Base-by-base conservation (phyloP, 2,113 vertebrate genomes). In the Oreotrochilus melanogaster region DNA sequence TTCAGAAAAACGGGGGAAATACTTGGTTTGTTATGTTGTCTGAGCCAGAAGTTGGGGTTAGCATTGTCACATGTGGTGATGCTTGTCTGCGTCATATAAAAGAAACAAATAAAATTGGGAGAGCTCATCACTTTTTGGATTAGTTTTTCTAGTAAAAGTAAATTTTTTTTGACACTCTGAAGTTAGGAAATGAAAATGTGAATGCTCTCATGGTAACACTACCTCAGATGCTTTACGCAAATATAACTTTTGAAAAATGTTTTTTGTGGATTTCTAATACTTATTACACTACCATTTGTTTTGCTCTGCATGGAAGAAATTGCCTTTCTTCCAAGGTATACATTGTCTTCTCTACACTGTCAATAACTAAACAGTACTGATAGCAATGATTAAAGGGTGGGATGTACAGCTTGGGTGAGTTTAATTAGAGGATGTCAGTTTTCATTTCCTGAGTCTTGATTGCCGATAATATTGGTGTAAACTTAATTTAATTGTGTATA, bases 391-490 rank as follows among this genome's bases (percentile, higher is more conserved):
- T 92, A 78, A 94, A 92, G 43, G 57, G 91, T 89, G 54, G 51
- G 45, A 78, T 93, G n/a, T 81, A 42, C 61, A 92, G 25, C 33
- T 58, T 78, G 42, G 43, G 60, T 64, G 61, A 89, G 70, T 86
- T 93, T 78, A 89, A 75, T 93, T 96, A 87, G 62, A 45, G 91
- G 86, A 88, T 86, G 37, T 21, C 53, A 67, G 9, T 72, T 96
- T 93, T 93, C 31, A 88, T 94, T 94, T 94, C 69, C 83, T 45
- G 80, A 81, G 51, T 61, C 86, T 70, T 90, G 67, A 78, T 39
- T 95, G 35, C 78, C 14, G 1, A 62, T 65, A 35, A 56, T 92
- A 86, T 62, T 66, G 72, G 89, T 89, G 78, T 51, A 70, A 53
- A 72, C 43, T 67, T 90, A 67, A 88, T 89, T 91, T 91, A 76